Evolutionary conservation across 2,113 vertebrate species (phyloP), one percentile per base, ranked within the genome.

Genomic region (Xenopus laevis): DNA sequence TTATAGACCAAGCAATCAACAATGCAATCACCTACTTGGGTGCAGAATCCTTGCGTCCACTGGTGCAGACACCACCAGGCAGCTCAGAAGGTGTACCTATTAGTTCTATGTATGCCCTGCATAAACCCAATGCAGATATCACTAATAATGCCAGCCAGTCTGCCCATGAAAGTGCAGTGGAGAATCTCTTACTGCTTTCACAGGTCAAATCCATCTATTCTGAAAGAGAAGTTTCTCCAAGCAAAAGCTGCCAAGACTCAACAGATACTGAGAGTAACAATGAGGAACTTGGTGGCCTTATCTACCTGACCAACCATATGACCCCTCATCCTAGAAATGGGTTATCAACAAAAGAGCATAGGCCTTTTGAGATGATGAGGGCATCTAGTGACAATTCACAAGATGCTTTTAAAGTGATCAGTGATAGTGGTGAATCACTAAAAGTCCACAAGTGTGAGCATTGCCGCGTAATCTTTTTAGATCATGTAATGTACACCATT

Each of bases 401-500:
- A 4, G 96, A 98, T 72, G 91, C 91, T 77, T 93, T 96, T 85
- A 96, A 96, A 80, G 97, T 99, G 77, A 79, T 98, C 75, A 91
- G 92, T 73, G 80, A 85, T 0, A 93, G 88, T 2, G 97, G 97
- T 10, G 95, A 98, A 69, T 93, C 93, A 83, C 85, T 98, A 79
- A 93, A 91, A 83, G 93, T 91, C 57, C 95, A 98, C 86, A 88
- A 91, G 79, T 99, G 97, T 0, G 91, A 97, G 91, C 96, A 96
- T 86, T 99, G 97, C 86, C 87, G 96, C 60, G 89, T 99, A 71
- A 93, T 99, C 72, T 99, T 98, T 90, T 90, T 99, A 81, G 97
- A 99, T 88, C 97, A 98, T 3, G 97, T 99, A 82, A 99, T 99
- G 97, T 98, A 98, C 74, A 98, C 97, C 33, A 99, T 99, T 81